Evolutionary conservation across 2,113 vertebrate species (phyloP), one percentile per base, ranked within the genome.

Genomic region (Carassius gibelio): DNA sequence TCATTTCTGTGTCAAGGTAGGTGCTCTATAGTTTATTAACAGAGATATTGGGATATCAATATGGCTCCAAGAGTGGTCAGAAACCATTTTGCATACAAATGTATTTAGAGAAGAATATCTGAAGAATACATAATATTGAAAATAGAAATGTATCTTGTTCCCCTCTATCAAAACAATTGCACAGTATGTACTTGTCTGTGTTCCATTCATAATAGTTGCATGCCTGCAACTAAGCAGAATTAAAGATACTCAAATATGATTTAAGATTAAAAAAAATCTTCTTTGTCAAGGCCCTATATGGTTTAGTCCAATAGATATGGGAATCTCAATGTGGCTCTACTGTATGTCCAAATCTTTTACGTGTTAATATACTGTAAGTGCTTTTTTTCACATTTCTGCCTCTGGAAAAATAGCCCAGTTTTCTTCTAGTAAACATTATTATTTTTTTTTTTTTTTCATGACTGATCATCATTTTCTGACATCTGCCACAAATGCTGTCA

Each of bases 391-490:
- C 75, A n/a, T 78, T 78, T 36, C 19, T 59, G 30, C 26, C 21
- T 38, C 36, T 36, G 52, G 3, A 48, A 78, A 59, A 59, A 55
- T 59, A 19, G 8, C 13, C 11, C 34, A 23, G 34, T 62, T 79
- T 62, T 5, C 13, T 62, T 42, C 17, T 42, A 62, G 4, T 55
- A 36, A 76, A 57, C 75, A 76, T 30, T 5, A n/a, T 59, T n/a
- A n/a, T n/a, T n/a, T 55, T 19, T 2, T 26, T 69, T 23, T 7
- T 48, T 6, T 42, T 14, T 11, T 15, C 48, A 30, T 76, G 57
- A 61, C 21, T 76, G 48, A 76, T 76, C 75, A 21, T 34, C 23
- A 26, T 80, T 64, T 59, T 64, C 21, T 80, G 59, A 15, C 59
- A 64, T 42, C 15, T 55, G 23, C 59, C 61, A 55, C 38, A 34